These are phyloP conservation scores for Phylloscopus whistleri DNA, from an alignment of 2,113 vertebrate genomes.

Conservation along the genomic window DNA sequence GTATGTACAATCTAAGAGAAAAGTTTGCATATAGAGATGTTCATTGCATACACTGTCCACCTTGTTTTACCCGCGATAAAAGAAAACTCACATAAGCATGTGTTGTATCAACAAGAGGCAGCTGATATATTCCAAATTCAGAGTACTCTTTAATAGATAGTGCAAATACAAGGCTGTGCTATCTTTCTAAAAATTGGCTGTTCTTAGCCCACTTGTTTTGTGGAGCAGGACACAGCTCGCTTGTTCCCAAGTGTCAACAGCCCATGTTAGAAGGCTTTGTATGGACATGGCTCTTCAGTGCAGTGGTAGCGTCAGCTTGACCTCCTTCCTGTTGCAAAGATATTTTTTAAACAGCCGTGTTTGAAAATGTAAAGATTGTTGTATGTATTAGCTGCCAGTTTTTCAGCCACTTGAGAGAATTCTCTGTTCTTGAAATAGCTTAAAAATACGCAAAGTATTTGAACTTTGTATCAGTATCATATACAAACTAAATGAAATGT, in stretches of 20 bases:
- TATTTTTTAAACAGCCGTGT: neutral
- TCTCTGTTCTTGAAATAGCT: neutral
- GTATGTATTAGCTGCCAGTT: neutral
- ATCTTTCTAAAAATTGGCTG: neutral
- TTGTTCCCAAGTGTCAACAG: neutral
- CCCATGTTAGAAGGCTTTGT: neutral
- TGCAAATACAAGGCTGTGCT: neutral
- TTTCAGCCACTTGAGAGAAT: neutral
- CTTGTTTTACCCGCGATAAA: neutral
- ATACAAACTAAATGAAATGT: neutral
- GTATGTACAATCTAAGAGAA: neutral
- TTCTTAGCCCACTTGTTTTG: neutral
- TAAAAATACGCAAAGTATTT: neutral
- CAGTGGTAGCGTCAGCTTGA: neutral
- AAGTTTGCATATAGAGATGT: neutral
- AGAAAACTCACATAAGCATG: neutral
- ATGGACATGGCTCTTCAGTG: accelerated
- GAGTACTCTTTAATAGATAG: neutral
- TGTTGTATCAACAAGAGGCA: neutral
- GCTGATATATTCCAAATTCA: neutral
- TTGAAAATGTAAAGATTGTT: neutral
- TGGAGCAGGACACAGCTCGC: neutral
- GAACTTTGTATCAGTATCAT: neutral
- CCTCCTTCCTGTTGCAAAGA: neutral
- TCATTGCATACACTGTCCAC: neutral